phyloP scores from a whole-genome alignment of 1,140 invertebrate species.

The Thaumatotibia leucotreta region DNA sequence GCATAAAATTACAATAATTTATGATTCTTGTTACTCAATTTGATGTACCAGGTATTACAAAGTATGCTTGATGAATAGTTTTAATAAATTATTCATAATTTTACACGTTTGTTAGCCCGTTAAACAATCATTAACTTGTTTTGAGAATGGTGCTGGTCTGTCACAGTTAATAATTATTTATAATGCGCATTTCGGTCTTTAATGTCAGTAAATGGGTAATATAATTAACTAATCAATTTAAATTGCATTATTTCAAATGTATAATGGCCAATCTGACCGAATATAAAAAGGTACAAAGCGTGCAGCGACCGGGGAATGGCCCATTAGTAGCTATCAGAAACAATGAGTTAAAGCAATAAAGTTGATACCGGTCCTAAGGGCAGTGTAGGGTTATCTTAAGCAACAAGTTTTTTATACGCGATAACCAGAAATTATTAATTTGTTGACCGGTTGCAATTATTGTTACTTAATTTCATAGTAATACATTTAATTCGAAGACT shows the following conservation, averaged over 20 bases:
- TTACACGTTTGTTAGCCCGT: background rate
- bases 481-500: too few species aligned
- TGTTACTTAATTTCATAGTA: too few species aligned
- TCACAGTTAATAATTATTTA: too few species aligned
- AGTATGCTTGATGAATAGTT: background rate
- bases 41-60: background rate
- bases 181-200: background rate
- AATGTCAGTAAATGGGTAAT: background rate
- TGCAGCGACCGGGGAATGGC: background rate
- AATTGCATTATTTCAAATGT: background rate
- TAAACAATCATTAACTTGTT: background rate
- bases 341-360: constrained; percentile 32
- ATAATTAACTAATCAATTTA: background rate
- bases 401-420: background rate
- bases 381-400: constrained; percentile 31
- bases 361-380: constrained; percentile 30
- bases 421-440: too few species aligned
- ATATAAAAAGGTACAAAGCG: background rate
- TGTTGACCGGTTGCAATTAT: too few species aligned
- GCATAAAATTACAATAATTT: background rate
- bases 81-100: background rate
- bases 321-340: constrained; percentile 18
- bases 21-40: background rate
- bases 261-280: background rate
- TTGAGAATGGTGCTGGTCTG: too few species aligned